phyloP scores from a whole-genome alignment of 2,888 invertebrate genomes.

The Cantharis nigra region DNA sequence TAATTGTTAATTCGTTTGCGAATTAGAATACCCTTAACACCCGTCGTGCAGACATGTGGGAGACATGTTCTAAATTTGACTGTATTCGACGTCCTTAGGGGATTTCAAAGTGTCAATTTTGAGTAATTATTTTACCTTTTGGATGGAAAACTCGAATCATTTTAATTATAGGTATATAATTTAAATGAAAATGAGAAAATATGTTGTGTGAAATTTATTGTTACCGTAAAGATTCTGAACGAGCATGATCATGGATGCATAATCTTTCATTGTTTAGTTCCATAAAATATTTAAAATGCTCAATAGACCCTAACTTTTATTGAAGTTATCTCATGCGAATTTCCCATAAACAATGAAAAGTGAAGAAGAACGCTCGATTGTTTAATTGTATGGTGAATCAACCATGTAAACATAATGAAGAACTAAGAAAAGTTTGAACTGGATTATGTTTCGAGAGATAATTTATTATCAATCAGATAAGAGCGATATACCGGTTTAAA shows the following conservation, averaged over 20 bases:
- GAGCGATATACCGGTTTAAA: too few relatives aligned
- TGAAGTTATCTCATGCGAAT: background rate
- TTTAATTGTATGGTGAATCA: background rate
- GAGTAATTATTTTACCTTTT: background rate
- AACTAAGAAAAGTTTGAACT: too few relatives aligned
- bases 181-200: background rate
- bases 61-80: background rate
- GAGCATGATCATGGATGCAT: background rate
- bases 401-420: background rate
- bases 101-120: background rate
- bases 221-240: background rate
- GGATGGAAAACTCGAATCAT: background rate
- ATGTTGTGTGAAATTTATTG: background rate
- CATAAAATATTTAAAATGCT: background rate
- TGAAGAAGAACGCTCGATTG: background rate
- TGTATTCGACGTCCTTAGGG: background rate
- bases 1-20: background rate
- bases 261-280: background rate
- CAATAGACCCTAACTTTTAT: background rate
- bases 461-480: too few relatives aligned
- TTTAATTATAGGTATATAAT: background rate
- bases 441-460: too few relatives aligned
- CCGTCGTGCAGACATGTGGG: background rate
- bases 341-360: background rate
- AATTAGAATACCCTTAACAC: background rate